Evolutionary conservation across 2,113 vertebrate species (phyloP).

Genomic region (Laticauda colubrina): DNA sequence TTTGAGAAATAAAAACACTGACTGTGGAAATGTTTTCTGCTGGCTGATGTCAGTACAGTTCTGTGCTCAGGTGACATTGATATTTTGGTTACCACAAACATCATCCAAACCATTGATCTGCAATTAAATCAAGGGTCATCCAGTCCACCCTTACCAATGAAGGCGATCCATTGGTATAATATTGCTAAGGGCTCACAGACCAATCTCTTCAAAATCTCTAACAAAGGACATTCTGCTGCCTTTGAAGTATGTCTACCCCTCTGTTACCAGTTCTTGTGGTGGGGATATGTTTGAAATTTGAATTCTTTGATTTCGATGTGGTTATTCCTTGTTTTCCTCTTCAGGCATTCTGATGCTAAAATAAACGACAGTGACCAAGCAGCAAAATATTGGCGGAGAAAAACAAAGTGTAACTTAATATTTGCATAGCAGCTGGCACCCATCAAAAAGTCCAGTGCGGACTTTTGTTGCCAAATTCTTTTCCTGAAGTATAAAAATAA

Average conservation of each 20-base stretch:
- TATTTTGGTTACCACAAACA: background rate
- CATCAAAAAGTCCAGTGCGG: background rate
- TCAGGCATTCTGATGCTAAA: background rate
- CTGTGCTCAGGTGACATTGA: background rate
- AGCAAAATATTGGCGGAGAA: background rate
- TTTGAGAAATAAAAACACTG: background rate
- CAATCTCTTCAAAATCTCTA: background rate
- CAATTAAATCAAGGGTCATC: background rate
- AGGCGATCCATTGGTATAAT: background rate
- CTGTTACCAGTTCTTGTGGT: background rate
- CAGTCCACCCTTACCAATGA: background rate
- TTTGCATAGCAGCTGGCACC: background rate
- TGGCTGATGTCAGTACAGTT: background rate
- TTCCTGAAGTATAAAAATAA: background rate
- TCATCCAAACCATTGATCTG: background rate
- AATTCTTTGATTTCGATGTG: background rate
- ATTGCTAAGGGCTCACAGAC: background rate
- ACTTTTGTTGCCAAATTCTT: background rate
- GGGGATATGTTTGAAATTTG: too few relatives aligned
- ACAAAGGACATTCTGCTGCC: background rate
- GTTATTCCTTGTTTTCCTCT: background rate
- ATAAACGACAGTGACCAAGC: fast-evolving
- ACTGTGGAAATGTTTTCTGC: background rate
- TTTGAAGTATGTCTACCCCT: background rate
- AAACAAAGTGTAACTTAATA: background rate